phyloP scores from a whole-genome alignment of 2,113 vertebrate genomes.

The Toxotes jaculatrix region DNA sequence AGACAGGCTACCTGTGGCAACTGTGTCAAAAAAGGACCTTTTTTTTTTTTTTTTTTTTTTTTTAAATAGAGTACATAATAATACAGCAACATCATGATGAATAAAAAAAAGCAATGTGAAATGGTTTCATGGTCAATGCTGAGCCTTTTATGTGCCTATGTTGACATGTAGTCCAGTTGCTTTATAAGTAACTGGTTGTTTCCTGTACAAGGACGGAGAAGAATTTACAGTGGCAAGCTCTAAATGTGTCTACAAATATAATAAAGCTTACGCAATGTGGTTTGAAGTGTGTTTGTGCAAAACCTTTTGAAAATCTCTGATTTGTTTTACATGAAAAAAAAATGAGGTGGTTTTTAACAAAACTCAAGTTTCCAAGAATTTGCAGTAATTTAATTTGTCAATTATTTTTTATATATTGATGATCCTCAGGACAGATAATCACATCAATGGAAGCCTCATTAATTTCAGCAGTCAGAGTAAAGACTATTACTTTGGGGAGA shows the following conservation, averaged over 20 bases:
- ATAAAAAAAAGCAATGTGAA: constrained; percentile 22
- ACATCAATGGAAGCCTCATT: constrained; percentile 68
- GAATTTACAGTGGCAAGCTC: constrained; percentile 44
- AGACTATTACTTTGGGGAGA: constrained; percentile 71
- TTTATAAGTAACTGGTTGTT: constrained; percentile 64
- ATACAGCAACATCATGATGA: no score
- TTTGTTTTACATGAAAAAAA: not conserved
- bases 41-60: not conserved
- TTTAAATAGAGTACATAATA: no score
- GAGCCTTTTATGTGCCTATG: constrained; percentile 52
- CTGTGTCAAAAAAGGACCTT: not conserved
- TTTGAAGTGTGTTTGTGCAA: constrained; percentile 10
- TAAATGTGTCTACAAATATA: constrained; percentile 62
- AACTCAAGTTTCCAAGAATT: constrained; percentile 54
- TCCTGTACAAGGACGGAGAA: constrained; percentile 27
- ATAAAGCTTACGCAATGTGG: constrained; percentile 75
- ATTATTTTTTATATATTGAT: constrained; percentile 61
- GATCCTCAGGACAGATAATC: constrained; percentile 67
- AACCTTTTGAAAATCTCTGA: not conserved
- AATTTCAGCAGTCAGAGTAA: constrained; percentile 72
- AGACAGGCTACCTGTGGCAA: constrained; percentile 12
- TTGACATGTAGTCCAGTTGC: constrained; percentile 58
- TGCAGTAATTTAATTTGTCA: constrained; percentile 73
- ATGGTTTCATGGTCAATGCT: constrained; percentile 52
- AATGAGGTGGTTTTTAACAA: not conserved